Percentiles rank a stretch among this genome's conserved stretches.
These are phyloP conservation scores for Ara ararauna DNA, from an alignment of 2,797 vertebrate genomes.

Conservation along the genomic window DNA sequence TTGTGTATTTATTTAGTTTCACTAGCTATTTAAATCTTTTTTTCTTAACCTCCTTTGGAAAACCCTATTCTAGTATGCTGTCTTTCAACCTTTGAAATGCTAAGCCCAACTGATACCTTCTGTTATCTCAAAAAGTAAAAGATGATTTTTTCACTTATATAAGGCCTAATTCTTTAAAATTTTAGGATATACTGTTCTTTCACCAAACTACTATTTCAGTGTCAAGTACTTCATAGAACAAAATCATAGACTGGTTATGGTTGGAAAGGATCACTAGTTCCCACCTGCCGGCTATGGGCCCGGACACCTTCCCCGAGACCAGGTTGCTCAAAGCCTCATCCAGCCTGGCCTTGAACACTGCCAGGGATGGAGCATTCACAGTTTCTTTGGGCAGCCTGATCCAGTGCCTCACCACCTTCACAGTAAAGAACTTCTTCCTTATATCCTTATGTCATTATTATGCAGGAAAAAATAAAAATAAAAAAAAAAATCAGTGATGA, in stretches of 20 bases:
- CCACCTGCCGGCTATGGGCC: neutral
- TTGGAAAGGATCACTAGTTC: neutral
- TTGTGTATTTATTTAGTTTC: neutral
- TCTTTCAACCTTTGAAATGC: neutral
- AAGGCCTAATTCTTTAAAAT: neutral
- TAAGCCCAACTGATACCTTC: neutral
- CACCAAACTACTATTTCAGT: neutral
- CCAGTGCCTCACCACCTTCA: neutral
- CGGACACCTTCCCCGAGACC: neutral
- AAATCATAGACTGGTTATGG: neutral
- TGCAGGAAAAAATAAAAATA: neutral
- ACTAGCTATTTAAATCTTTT: neutral
- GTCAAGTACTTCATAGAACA: neutral
- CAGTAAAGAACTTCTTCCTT: neutral
- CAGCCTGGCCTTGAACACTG: neutral
- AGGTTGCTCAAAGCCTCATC: neutral
- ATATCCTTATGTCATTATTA: neutral
- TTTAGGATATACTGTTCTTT: neutral
- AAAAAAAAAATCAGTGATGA: neutral
- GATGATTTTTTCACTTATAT: neutral
- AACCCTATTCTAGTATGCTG: neutral
- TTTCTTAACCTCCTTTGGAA: neutral
- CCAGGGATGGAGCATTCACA: neutral
- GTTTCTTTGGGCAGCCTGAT: neutral
- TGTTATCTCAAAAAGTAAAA: neutral